Evolutionary conservation across 2,888 invertebrate species (phyloP), one percentile per base, ranked within the genome.

Genomic region (Andrena praecox): DNA sequence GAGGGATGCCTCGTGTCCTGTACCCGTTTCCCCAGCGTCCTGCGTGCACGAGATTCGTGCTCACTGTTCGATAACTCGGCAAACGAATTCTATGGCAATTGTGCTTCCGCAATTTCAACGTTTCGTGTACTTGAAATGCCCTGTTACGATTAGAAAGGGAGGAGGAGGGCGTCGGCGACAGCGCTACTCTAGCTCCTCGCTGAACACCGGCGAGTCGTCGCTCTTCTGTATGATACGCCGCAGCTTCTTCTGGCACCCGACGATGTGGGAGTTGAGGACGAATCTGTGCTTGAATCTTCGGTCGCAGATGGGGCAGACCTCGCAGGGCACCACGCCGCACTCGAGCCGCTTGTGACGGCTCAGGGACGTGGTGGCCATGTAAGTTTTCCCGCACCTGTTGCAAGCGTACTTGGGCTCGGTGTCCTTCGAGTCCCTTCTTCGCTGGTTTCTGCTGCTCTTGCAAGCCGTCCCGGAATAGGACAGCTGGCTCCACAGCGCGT

Each of bases 281-380:
- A 94, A 94, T 82, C 93, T 94, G 80, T 95, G 94, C 72, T 94
- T 94, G 86, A 95, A 95, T 80, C 93, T 89, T 77, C 93, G 92
- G 10, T 92, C 91, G 85, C 95, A 95, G 10, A 93, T 91, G 0
- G 93, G 91, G 85, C 95, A 95, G 35, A 93, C 89, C 85, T 93
- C 94, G 76, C 91, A 90, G 0, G 94, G 94, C 10, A 91, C 77
- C 27, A 94, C 93, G 1, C 94, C 93, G 81, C 95, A 95, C 69
- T 95, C 95, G 42, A 94, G 92, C 35, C 94, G 91, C 52, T 93
- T 91, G 85, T 95, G 95, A n/a, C 95, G 93, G 48, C 93, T 93
- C 31, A 94, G 85, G 2, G 94, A 94, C 5, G 94, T 94, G 29
- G 89, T 86, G 16, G 94, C 93, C 71, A 91, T 93, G 85, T 94